Base-by-base conservation (phyloP, 1,140 invertebrate genomes). In the Macrocentrus cingulum region DNA sequence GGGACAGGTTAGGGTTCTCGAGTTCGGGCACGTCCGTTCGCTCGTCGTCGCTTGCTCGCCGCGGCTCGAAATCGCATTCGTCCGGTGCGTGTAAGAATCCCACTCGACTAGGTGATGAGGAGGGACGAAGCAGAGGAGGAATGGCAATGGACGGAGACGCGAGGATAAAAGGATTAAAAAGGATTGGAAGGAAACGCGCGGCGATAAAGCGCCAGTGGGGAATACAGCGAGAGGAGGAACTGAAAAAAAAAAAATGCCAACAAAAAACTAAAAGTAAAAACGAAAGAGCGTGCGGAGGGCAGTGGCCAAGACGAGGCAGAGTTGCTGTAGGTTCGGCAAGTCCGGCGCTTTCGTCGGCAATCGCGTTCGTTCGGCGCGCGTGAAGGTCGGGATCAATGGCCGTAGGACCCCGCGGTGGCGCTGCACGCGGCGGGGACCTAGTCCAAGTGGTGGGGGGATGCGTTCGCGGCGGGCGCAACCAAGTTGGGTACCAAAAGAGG, bases 381-480 rank as follows among this genome's bases (percentile, higher is more conserved):
- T 75, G 77, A 79, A 79, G 77, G 77, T 79, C 77, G 76, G 76
- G 77, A 79, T 79, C 77, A 78, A 79, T 72, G 77, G 75, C 77
- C 77, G 75, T 75, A 77, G 76, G 75, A 77, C 74, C 74, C 74
- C 68, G 55, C 37, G 70, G 60, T 62, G 60, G 66, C 56, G 60
- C 50, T 18, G 63, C 56, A 45, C 50, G 51, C 32, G 56, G 41
- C 59, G 51, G 60, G 61, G 37, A 36, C 51, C 42, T 22, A 18
- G 45, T 25, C 7, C 34, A 16, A 22, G 55, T 37, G 54, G 25
- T 39, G 60, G 20, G 51, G 51, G 41, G 41, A 29, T 56, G 63
- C 53, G 56, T 55, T 64, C 53, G 59, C 56, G 60, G 50, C 62
- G 64, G 68, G 62, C 39, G n/a, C n/a, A n/a, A 64, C 64, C 66